These are phyloP conservation scores for Nesometra sesokonis DNA, from an alignment of 35 echinoderm and acorn worm genomes.

Conservation along the genomic window DNA sequence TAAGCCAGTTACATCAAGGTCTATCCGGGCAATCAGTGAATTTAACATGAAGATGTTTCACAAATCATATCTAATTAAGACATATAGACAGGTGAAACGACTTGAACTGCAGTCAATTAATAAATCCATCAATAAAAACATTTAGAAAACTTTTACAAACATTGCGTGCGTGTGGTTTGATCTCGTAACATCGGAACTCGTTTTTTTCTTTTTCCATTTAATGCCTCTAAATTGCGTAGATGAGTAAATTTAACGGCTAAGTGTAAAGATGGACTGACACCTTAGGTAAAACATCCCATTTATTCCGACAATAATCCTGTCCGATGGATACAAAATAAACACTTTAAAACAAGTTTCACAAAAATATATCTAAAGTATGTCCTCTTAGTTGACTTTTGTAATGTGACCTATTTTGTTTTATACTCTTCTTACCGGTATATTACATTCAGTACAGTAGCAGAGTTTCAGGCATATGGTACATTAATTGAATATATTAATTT, in stretches of 20 bases:
- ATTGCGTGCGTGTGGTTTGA: neutral
- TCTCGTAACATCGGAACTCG: neutral
- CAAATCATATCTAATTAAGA: neutral
- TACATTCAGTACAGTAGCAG: no score
- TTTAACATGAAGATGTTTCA: neutral
- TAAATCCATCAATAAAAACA: neutral
- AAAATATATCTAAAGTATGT: neutral
- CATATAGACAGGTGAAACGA: neutral
- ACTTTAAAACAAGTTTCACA: neutral
- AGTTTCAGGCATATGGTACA: no score
- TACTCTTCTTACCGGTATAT: no score
- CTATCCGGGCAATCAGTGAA: neutral
- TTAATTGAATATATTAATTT: no score
- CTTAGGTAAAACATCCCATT: neutral
- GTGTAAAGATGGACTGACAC: neutral
- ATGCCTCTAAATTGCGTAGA: neutral
- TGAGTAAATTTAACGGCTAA: neutral
- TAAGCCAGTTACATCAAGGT: no score
- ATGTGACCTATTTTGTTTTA: neutral
- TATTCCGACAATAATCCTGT: neutral
- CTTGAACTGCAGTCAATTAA: neutral
- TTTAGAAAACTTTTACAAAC: neutral
- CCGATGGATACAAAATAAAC: neutral
- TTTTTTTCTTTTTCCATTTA: neutral
- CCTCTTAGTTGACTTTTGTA: neutral